A percentile compares a stretch with the other conserved stretches of the same genome.
These are phyloP conservation scores for Syngnathoides biaculeatus DNA, from an alignment of 2,113 vertebrate genomes.

Conservation along the genomic window DNA sequence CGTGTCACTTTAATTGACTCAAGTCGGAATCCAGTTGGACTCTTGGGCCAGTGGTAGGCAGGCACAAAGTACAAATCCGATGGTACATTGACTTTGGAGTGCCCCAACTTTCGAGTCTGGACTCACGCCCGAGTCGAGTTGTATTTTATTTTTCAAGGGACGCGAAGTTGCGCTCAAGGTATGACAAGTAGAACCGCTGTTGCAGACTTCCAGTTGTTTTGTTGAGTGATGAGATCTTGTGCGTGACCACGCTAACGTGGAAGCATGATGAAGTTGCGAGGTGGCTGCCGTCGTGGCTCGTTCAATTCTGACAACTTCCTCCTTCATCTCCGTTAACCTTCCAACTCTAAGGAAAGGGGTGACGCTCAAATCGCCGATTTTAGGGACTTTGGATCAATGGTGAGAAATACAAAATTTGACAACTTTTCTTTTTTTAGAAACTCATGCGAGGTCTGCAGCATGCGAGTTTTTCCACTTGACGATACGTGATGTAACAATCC, in stretches of 20 bases:
- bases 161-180: too few species aligned
- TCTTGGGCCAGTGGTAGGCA: neutral
- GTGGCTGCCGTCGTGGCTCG: slow-evolving; percentile 25
- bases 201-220: too few species aligned
- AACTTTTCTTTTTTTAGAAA: too few species aligned
- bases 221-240: slow-evolving; percentile 94
- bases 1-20: neutral
- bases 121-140: too few species aligned
- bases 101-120: neutral
- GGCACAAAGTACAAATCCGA: neutral
- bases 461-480: too few species aligned
- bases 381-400: too few species aligned
- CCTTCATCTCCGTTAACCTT: neutral
- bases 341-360: neutral
- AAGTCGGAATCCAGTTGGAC: neutral
- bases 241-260: slow-evolving; percentile 68
- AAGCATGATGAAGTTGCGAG: slow-evolving; percentile 31
- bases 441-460: too few species aligned
- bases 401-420: too few species aligned
- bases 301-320: neutral
- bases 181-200: too few species aligned
- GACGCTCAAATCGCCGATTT: too few species aligned
- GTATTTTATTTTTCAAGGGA: neutral
- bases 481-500: too few species aligned
- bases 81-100: neutral